Evolutionary conservation across 2,888 invertebrate genomes (phyloP).

Genomic region (Thecophora atra): DNA sequence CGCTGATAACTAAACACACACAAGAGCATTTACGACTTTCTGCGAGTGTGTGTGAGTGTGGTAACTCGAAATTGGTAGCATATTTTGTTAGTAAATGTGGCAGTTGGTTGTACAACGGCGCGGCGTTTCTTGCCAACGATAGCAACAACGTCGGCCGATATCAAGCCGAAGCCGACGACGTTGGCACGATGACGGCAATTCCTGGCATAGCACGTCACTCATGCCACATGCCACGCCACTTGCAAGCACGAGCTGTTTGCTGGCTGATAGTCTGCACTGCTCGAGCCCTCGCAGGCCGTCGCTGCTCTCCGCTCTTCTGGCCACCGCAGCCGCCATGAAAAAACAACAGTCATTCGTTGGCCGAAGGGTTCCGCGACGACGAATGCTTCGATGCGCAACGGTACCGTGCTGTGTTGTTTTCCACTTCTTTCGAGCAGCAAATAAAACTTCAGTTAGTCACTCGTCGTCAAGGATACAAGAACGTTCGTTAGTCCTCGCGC

Average conservation of each 20-base stretch:
- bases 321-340: too few relatives aligned
- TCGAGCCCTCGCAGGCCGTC: background rate
- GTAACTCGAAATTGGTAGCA: conserved; percentile 22
- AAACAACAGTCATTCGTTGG: background rate
- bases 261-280: conserved; percentile 7
- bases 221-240: conserved; percentile 33
- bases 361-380: conserved; percentile 20
- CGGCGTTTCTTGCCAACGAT: conserved; percentile 35
- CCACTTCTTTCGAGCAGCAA: conserved; percentile 62
- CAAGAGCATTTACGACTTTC: background rate
- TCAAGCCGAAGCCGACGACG: conserved; percentile 1
- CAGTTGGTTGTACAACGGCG: conserved; percentile 21
- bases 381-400: conserved; percentile 25
- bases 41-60: background rate
- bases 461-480: conserved; percentile 67
- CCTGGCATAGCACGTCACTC: conserved; percentile 37
- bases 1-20: conserved; percentile 8
- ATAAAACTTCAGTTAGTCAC: conserved; percentile 67
- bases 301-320: background rate
- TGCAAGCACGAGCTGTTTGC: conserved; percentile 18
- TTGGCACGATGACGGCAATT: conserved; percentile 38
- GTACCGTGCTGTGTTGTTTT: conserved; percentile 45
- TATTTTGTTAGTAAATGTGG: conserved; percentile 21
- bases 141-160: conserved; percentile 27
- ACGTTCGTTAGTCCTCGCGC: conserved; percentile 44